Evolutionary conservation across 2,113 vertebrate genomes (phyloP), one percentile per base, ranked within the genome.

Genomic region (Pangasianodon hypophthalmus): DNA sequence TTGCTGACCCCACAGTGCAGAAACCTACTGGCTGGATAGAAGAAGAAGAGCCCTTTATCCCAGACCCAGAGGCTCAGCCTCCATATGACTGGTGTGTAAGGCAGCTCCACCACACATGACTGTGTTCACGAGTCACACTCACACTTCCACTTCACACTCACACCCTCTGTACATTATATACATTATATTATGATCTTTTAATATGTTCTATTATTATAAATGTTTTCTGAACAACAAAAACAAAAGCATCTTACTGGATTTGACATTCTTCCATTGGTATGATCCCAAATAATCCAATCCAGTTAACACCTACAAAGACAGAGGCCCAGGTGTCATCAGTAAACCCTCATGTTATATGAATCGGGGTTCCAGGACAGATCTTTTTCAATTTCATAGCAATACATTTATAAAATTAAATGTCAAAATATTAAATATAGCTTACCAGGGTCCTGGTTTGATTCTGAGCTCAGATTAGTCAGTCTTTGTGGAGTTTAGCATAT

Each of bases 11-110:
- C 64, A 95, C 95, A 0, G 96, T 95, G 58, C 95, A 95, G 88
- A 97, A 96, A 90, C 97, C 97, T 16, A 95, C 95, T 50, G 97
- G 96, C 67, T 97, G 97, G 97, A 92, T 97, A 91, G 97, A 97
- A 93, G 95, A 97, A 90, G 97, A 97, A 50, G 96, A 96, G 1
- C 96, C 97, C 41, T 97, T 97, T 16, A 92, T 97, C 48, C 93
- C 96, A 8, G 96, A 97, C 58, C 96, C 97, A 54, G 96, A 96
- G 91, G 97, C 97, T 56, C 96, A 96, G 90, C 96, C 96, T 82
- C 97, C 97, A 88, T 95, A 97, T 64, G 97, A 97, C 24, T 97
- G 97, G 97, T 97, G 88, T 75, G 91, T 81, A 50, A 67, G 2
- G 29, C 84, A 71, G 77, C 32, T 41, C 41, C 60, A 52, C 11